A percentile compares a stretch with the other conserved stretches of the same genome.
These are phyloP conservation scores for Cyprinodon brontotheroides DNA, from an alignment of 2,113 vertebrate species.

Conservation along the genomic window DNA sequence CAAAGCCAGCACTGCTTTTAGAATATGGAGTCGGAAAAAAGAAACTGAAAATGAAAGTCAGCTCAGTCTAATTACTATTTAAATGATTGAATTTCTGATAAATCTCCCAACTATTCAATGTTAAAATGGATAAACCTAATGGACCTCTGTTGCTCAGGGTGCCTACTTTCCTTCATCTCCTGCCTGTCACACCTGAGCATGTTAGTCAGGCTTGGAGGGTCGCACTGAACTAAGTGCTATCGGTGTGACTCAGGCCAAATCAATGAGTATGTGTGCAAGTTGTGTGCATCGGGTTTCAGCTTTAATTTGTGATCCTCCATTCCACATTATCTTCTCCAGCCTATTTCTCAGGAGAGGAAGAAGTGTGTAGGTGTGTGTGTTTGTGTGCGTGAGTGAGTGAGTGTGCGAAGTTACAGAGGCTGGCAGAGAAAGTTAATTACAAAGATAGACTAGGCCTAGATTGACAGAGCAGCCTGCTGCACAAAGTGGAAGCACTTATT, in stretches of 20 bases:
- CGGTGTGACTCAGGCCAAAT: slow-evolving; percentile 23
- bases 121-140: neutral
- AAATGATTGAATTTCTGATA: neutral
- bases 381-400: neutral
- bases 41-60: too few relatives aligned
- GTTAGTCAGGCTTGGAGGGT: neutral
- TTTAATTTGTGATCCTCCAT: slow-evolving; percentile 27
- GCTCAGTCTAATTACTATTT: neutral
- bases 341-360: slow-evolving; percentile 17
- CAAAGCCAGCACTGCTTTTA: too few relatives aligned
- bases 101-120: neutral
- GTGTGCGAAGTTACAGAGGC: neutral
- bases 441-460: slow-evolving; percentile 1
- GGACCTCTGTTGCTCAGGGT: neutral
- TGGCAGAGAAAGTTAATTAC: slow-evolving; percentile 21
- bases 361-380: neutral
- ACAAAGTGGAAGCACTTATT: slow-evolving; percentile 26
- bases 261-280: slow-evolving; percentile 6
- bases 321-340: slow-evolving; percentile 37
- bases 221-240: slow-evolving; percentile 15
- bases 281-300: slow-evolving; percentile 24
- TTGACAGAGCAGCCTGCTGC: slow-evolving; percentile 10
- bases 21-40: too few relatives aligned
- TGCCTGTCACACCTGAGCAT: neutral
- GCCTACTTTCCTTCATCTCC: too few relatives aligned